Evolutionary conservation across 2,113 vertebrate genomes (phyloP), one percentile per base, ranked within the genome.

Genomic region (Galemys pyrenaicus): DNA sequence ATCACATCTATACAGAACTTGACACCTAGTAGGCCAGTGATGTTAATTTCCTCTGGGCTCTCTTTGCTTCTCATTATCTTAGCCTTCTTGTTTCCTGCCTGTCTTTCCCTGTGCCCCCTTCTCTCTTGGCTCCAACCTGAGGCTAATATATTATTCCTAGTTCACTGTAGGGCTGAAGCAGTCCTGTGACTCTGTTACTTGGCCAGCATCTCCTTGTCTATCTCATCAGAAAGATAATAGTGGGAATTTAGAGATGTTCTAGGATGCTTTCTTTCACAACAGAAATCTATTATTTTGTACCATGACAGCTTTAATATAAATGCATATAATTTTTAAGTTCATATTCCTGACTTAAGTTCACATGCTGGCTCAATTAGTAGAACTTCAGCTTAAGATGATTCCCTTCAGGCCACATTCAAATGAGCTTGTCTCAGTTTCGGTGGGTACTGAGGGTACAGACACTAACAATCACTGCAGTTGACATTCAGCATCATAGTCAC

Each of bases 231-330:
- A 65, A 68, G 26, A n/a, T 39, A 15, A 87, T 87, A n/a, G 7
- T 85, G 73, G 41, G 32, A 32, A 54, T 71, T 62, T 49, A n/a
- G 49, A 88, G 10, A 28, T 56, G 9, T 28, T 28, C 12, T 49
- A 41, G 35, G 35, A 26, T 73, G 35, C 4, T 54, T 54, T 90
- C 22, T 70, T 26, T 32, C n/a, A 51, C 62, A 46, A 70, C 24
- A 77, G 54, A 92, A 84, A 51, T 39, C 49, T 89, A 37, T 82
- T 73, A 73, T 24, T 83, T 96, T 86, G 60, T 56, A 49, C 32
- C 37, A 39, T n/a, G 17, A 70, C 24, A n/a, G 9, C 10, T 60
- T 75, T 44, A 60, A 10, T 46, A 95, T 39, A 73, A 78, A n/a
- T 20, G 8, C 19, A 5, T 54, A 20, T 74, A 64, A 37, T 60